These are phyloP conservation scores for Macrophya alboannulata DNA, from an alignment of 2,888 invertebrate species.

Conservation along the genomic window DNA sequence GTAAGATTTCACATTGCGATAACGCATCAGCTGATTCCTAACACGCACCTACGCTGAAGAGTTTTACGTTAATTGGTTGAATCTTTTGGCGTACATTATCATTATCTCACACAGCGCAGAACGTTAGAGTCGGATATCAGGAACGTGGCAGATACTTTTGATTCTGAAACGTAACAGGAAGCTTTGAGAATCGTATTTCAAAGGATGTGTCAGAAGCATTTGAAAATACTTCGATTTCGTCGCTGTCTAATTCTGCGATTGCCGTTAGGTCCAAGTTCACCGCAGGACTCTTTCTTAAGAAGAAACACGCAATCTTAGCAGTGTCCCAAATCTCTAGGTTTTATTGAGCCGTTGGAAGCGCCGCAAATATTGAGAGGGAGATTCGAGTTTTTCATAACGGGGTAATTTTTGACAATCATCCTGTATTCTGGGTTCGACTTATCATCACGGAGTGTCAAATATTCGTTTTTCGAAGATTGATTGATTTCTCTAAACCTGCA, in stretches of 20 bases:
- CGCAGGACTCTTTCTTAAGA: background rate
- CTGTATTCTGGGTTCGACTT: background rate
- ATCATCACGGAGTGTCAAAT: background rate
- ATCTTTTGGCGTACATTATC: background rate
- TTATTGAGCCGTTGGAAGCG: background rate
- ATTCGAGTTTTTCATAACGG: background rate
- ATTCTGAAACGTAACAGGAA: background rate
- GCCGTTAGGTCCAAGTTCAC: background rate
- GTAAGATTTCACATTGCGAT: slow-evolving; percentile 14
- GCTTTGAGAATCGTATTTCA: background rate
- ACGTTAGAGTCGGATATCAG: background rate
- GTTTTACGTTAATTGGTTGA: background rate
- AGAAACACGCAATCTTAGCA: background rate
- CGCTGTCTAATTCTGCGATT: background rate
- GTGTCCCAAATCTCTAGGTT: too few relatives aligned
- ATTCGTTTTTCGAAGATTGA: background rate
- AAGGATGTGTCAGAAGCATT: background rate
- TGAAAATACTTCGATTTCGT: background rate
- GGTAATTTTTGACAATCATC: background rate
- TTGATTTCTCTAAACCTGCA: background rate
- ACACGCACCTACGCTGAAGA: background rate
- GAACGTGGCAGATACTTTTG: background rate
- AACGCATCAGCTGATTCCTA: background rate
- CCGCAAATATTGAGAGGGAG: background rate
- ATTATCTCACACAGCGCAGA: background rate